Percentiles rank a stretch among this genome's conserved stretches.
Conservation (phyloP, 1,140 invertebrate species). For the Diorhabda elongata region DNA sequence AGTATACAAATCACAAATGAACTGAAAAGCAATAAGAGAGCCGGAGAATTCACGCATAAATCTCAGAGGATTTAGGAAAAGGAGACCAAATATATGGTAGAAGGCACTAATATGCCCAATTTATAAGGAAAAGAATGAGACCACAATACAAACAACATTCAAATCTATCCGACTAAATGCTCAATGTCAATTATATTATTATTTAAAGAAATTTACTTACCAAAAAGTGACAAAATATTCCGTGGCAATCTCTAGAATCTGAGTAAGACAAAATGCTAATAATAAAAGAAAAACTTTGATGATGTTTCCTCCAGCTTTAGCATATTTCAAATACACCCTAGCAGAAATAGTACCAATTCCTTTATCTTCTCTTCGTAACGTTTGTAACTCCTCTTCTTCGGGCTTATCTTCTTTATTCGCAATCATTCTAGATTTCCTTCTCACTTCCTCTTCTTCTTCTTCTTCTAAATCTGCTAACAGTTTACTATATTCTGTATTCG, state of each 20-base stretch:
- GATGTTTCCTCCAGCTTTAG: conserved; percentile 55
- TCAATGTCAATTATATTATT: neutral
- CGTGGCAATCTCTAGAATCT: conserved; percentile 58
- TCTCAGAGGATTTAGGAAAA: no score
- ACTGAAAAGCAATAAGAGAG: no score
- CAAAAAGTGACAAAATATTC: conserved; percentile 67
- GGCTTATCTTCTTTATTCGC: neutral
- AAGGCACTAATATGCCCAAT: no score
- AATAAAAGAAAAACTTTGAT: conserved; percentile 51
- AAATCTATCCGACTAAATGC: no score
- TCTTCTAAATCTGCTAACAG: conserved; percentile 51
- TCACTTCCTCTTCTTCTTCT: conserved; percentile 34
- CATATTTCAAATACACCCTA: conserved; percentile 58
- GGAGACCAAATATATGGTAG: no score
- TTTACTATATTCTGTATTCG: conserved; percentile 52
- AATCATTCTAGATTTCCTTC: conserved; percentile 7
- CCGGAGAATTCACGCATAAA: no score
- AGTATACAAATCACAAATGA: no score
- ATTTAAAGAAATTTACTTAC: conserved; percentile 44
- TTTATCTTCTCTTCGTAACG: conserved; percentile 11
- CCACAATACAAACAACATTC: no score
- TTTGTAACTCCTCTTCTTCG: conserved; percentile 6
- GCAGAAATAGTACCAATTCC: conserved; percentile 16
- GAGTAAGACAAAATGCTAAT: conserved; percentile 54
- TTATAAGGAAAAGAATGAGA: no score